Evolutionary conservation across 2,888 invertebrate species (phyloP).

Genomic region (Ceramica pisi): DNA sequence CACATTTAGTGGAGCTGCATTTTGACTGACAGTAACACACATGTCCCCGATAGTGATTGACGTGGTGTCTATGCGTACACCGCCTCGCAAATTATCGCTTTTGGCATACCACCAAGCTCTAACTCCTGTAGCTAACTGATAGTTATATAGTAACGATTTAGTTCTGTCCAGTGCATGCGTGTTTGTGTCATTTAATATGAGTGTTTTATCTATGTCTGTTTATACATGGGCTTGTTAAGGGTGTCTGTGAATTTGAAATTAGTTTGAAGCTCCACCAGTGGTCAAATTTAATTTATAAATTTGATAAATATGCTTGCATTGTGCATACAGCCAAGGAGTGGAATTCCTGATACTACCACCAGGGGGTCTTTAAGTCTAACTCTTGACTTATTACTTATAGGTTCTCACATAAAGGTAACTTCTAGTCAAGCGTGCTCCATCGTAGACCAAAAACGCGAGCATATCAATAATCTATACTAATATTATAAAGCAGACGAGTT

Average conservation of each 20-base stretch:
- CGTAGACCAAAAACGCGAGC: no score
- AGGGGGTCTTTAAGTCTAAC: no score
- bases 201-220: constrained; percentile 4
- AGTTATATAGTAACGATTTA: constrained; percentile 32
- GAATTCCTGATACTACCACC: no score
- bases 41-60: constrained; percentile 72
- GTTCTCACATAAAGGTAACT: no score
- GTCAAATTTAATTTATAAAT: no score
- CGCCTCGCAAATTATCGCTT: constrained; percentile 79
- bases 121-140: constrained; percentile 58
- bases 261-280: no score
- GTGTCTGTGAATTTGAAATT: neutral
- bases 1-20: constrained; percentile 58
- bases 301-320: no score
- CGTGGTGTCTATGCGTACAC: constrained; percentile 70
- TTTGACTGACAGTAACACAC: constrained; percentile 68
- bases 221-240: neutral
- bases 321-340: no score
- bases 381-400: no score
- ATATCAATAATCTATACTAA: no score
- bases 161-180: constrained; percentile 17
- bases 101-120: constrained; percentile 80
- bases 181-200: constrained; percentile 22
- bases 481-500: no score
- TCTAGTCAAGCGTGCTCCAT: no score